phyloP scores from a whole-genome alignment of 2,888 invertebrate genomes.

The Lamellibrachia satsuma region DNA sequence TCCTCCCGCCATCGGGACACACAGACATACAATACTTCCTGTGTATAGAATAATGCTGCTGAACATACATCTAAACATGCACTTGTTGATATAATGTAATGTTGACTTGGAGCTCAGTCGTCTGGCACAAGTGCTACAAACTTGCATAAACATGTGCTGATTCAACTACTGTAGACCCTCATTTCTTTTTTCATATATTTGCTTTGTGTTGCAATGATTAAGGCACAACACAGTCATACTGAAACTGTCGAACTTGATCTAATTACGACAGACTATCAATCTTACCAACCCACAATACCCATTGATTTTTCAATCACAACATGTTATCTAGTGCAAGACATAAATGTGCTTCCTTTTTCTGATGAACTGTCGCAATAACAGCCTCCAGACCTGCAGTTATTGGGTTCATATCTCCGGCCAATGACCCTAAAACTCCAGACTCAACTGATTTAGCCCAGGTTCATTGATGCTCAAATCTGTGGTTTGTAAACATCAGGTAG shows the following conservation, averaged over 20 bases:
- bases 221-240: not conserved
- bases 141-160: not conserved
- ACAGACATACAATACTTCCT: not conserved
- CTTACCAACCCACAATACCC: not conserved
- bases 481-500: too few relatives aligned
- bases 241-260: not conserved
- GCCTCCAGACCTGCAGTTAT: not conserved
- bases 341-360: not conserved
- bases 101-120: not conserved
- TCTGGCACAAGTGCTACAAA: not conserved
- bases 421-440: too few relatives aligned
- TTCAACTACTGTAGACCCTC: not conserved
- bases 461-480: too few relatives aligned
- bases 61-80: too few relatives aligned
- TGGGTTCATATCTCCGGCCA: not conserved
- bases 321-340: not conserved
- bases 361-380: not conserved
- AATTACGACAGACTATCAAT: not conserved
- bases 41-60: not conserved
- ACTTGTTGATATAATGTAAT: not conserved
- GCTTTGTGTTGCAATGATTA: not conserved
- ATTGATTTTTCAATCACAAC: conserved; percentile 10
- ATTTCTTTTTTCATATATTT: not conserved
- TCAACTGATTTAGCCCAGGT: too few relatives aligned
- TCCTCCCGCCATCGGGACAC: not conserved